Base-by-base conservation (phyloP, 2,113 vertebrate species). In the Gopherus evgoodei region DNA sequence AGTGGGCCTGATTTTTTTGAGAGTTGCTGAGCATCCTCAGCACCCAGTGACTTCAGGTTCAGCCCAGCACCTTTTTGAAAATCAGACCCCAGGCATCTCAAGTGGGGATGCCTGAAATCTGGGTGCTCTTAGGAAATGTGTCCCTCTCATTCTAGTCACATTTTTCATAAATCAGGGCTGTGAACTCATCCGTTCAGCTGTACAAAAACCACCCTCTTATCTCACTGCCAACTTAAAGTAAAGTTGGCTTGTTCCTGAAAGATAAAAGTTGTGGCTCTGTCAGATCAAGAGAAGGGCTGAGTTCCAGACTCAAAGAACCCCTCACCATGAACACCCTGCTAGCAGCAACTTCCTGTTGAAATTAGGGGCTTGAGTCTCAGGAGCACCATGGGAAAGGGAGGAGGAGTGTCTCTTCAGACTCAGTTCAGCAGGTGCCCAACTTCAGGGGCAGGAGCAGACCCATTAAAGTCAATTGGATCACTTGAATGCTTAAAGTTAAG, bases 91-190 rank as follows among this genome's bases (percentile, higher is more conserved):
- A 1, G 2, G 1, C 24, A 56, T 62, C n/a, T 29, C 44, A n/a
- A 8, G 84, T 35, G 35, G 44, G 19, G 47, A n/a, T 4, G 6
- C 65, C 84, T 42, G 35, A 7, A 14, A 22, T 22, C 0, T 1
- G 29, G 21, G 21, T 0, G 9, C 1, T 1, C 59, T 62, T 38
- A 2, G 12, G 80, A 13, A 16, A 1, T 8, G 47, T 49, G 6
- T 27, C 56, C 0, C 5, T 5, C 47, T 56, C 3, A 7, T 65
- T 65, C 31, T 21, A 69, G 65, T n/a, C 65, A n/a, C 9, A 1
- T 38, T 69, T 69, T 69, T n/a, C 10, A 4, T 22, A 69, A n/a
- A 69, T 69, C 4, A 8, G 22, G 12, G 25, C n/a, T 5, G 11
- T 13, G 72, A 76, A 76, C 21, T 24, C 38, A 13, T 76, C 38